These are phyloP conservation scores for Gymnoscopelus braueri DNA, from an alignment of 2,797 vertebrate species.

Conservation along the genomic window DNA sequence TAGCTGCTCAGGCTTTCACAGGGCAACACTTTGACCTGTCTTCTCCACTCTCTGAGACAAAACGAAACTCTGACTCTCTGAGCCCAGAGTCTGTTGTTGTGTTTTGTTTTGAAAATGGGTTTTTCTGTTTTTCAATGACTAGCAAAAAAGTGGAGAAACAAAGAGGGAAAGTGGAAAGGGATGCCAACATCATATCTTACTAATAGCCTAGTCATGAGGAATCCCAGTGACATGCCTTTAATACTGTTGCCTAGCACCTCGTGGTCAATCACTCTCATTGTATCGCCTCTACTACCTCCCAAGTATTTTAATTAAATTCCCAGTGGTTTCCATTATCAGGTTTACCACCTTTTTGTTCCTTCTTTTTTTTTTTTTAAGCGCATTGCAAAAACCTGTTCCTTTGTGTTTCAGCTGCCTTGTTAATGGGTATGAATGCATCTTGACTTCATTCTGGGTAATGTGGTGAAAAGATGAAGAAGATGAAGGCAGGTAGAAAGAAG, in stretches of 20 bases:
- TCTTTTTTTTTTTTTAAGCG: not conserved
- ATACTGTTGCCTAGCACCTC: not conserved
- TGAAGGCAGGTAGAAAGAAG: not conserved
- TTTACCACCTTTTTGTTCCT: not conserved
- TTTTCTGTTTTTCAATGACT: no score
- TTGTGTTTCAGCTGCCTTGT: not conserved
- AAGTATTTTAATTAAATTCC: not conserved
- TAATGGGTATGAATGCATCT: not conserved
- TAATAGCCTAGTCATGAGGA: no score
- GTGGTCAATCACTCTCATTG: not conserved
- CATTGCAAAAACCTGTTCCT: not conserved
- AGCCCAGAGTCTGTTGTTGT: no score
- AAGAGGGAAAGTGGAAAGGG: no score
- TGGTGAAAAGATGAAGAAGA: not conserved
- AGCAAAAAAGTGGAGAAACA: no score
- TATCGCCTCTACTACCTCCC: not conserved
- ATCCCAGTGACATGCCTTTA: not conserved
- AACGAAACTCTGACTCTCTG: not conserved
- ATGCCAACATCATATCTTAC: no score
- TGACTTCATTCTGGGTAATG: not conserved
- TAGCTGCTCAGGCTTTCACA: slow-evolving; percentile 26
- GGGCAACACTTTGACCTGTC: slow-evolving; percentile 13
- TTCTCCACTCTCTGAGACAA: slow-evolving; percentile 37
- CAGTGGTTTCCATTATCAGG: not conserved
- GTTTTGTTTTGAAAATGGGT: no score